Evolutionary conservation across 2,113 vertebrate species (phyloP).

Genomic region (Cheirogaleus medius): DNA sequence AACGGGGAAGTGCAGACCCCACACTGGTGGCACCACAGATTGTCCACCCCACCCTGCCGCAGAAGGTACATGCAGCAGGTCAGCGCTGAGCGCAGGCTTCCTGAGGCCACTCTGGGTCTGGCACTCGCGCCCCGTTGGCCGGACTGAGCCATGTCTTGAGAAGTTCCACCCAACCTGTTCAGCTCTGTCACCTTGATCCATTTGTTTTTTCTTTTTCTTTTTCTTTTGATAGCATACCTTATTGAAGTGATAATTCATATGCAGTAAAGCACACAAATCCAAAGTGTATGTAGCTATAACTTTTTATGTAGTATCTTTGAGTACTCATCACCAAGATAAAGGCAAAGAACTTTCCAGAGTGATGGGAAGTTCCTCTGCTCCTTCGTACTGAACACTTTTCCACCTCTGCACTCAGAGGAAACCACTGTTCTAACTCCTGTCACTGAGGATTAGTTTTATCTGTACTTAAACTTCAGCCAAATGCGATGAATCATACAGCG

Average conservation of each 20-base stretch:
- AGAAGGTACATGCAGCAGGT: not conserved
- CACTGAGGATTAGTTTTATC: not conserved
- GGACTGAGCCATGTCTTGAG: not conserved
- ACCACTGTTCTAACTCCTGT: not conserved
- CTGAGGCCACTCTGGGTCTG: rapidly evolving
- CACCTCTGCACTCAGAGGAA: not conserved
- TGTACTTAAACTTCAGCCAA: not conserved
- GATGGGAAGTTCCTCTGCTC: rapidly evolving
- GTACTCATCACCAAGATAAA: not conserved
- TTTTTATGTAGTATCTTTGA: not conserved
- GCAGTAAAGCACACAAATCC: not conserved
- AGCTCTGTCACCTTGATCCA: not conserved
- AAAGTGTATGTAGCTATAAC: not conserved
- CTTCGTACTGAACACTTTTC: too few species aligned
- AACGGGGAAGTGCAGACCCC: not conserved
- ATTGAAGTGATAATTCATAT: not conserved
- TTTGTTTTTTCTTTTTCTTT: not conserved
- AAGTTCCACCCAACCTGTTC: too few species aligned
- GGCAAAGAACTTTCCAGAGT: not conserved
- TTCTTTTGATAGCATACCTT: not conserved
- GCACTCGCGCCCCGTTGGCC: not conserved
- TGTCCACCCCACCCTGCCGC: too few species aligned
- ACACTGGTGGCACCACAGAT: rapidly evolving
- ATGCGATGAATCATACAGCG: not conserved
- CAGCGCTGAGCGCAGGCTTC: not conserved